Evolutionary conservation across 2,888 invertebrate species (phyloP).

Genomic region (Cryptus viduatorius): DNA sequence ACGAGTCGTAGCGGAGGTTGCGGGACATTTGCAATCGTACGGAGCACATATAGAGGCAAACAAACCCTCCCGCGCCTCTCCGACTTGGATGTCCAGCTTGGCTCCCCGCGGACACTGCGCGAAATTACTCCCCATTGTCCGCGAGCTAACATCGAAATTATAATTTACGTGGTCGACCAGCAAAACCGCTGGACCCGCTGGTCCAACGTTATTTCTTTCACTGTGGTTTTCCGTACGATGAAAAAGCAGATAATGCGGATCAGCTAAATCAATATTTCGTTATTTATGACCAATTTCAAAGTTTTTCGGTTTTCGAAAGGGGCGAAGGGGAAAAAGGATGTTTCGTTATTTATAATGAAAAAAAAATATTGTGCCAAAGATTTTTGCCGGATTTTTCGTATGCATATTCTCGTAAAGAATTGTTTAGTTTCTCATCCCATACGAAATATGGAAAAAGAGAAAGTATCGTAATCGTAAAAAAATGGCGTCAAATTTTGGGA

Average conservation of each 20-base stretch:
- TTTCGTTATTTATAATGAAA: too few relatives aligned
- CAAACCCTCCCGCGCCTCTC: slow-evolving; percentile 5
- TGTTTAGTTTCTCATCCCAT: too few relatives aligned
- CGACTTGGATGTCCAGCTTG: slow-evolving; percentile 31
- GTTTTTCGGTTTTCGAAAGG: background rate
- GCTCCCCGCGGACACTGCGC: slow-evolving; percentile 55
- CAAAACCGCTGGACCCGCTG: slow-evolving; percentile 23
- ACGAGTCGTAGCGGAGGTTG: slow-evolving; percentile 24
- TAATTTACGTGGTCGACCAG: slow-evolving; percentile 60
- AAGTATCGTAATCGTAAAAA: too few relatives aligned
- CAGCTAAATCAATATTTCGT: background rate
- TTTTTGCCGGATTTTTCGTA: too few relatives aligned
- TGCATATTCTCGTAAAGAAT: too few relatives aligned
- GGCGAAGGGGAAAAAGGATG: background rate
- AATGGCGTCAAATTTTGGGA: too few relatives aligned
- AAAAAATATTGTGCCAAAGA: too few relatives aligned
- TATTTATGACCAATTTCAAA: background rate
- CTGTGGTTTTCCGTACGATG: background rate
- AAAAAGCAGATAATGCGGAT: background rate
- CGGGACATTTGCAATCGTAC: slow-evolving; percentile 44
- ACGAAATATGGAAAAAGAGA: too few relatives aligned
- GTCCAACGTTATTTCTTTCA: slow-evolving; percentile 41
- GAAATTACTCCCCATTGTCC: slow-evolving; percentile 68
- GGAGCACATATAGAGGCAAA: slow-evolving; percentile 43
- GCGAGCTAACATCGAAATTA: slow-evolving; percentile 63